A percentile compares a stretch with the other conserved stretches of the same genome.
Conservation (phyloP, 2,113 vertebrate species). For the Syngnathus floridae region DNA sequence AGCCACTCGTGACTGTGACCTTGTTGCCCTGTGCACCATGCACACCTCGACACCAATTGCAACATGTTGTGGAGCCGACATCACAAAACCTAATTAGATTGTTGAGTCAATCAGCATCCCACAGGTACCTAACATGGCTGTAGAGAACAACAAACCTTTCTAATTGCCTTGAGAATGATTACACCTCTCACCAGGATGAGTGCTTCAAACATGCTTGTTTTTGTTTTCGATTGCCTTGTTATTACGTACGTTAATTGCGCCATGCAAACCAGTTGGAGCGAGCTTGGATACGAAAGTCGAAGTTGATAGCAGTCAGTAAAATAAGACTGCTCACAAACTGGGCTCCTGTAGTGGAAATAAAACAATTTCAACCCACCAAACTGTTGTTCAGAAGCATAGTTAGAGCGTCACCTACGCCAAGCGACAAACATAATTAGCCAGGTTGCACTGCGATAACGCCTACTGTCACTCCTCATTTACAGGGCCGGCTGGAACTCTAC, state of each 20-base stretch:
- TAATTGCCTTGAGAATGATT: conserved; percentile 71
- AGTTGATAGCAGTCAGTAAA: conserved; percentile 36
- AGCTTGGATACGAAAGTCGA: conserved; percentile 31
- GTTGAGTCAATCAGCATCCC: conserved; percentile 70
- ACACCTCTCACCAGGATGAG: conserved; percentile 63
- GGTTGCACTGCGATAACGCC: conserved; percentile 55
- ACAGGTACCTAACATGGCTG: conserved; percentile 63
- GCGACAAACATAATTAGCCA: conserved; percentile 59
- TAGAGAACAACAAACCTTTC: conserved; percentile 64
- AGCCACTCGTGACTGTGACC: conserved; percentile 28
- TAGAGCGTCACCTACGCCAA: conserved; percentile 51
- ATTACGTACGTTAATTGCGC: conserved; percentile 58
- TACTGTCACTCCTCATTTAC: conserved; percentile 67
- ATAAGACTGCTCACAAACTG: conserved; percentile 13
- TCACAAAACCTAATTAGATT: conserved; percentile 65
- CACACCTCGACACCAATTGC: conserved; percentile 28
- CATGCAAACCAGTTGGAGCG: conserved; percentile 40
- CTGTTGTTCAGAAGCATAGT: conserved; percentile 38
- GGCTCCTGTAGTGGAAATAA: conserved; percentile 24
- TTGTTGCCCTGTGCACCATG: conserved; percentile 14
- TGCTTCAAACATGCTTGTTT: conserved; percentile 60
- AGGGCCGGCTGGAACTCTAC: conserved; percentile 59
- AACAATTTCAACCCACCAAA: conserved; percentile 20
- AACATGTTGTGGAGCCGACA: conserved; percentile 42
- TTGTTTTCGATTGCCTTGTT: conserved; percentile 62